Conservation (phyloP, 2,888 invertebrate species). For the Lasioglossum morio region DNA sequence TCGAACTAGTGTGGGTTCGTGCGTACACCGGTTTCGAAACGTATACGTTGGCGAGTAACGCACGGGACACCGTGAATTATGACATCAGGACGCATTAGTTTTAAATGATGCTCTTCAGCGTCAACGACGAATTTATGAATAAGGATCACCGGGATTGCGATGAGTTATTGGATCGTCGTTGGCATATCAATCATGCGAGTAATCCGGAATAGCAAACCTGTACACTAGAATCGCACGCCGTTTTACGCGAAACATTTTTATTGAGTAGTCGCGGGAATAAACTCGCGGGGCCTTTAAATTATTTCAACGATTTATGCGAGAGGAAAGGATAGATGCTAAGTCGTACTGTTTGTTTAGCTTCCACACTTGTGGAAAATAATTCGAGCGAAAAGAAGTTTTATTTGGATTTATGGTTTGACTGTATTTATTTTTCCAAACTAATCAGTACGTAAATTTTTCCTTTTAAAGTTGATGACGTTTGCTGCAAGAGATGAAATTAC, state of each 20-base stretch:
- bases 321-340: background rate
- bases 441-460: too few species aligned
- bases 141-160: slow-evolving; percentile 44
- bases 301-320: background rate
- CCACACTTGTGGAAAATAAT: too few species aligned
- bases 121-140: slow-evolving; percentile 56
- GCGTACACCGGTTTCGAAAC: slow-evolving; percentile 38
- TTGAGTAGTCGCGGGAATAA: too few species aligned
- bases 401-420: too few species aligned
- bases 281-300: background rate
- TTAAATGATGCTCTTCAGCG: slow-evolving; percentile 55
- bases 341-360: background rate
- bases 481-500: background rate
- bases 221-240: background rate
- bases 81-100: slow-evolving; percentile 54
- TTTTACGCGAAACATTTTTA: background rate
- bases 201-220: background rate
- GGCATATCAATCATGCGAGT: slow-evolving; percentile 41
- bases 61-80: slow-evolving; percentile 45
- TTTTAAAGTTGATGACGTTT: too few species aligned
- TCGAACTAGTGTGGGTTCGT: slow-evolving; percentile 15
- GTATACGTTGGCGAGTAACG: slow-evolving; percentile 9
- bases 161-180: slow-evolving; percentile 39
- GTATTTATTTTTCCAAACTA: too few species aligned
- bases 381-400: too few species aligned